phyloP scores from a whole-genome alignment of 2,888 invertebrate genomes.

The Catocala sponsa region DNA sequence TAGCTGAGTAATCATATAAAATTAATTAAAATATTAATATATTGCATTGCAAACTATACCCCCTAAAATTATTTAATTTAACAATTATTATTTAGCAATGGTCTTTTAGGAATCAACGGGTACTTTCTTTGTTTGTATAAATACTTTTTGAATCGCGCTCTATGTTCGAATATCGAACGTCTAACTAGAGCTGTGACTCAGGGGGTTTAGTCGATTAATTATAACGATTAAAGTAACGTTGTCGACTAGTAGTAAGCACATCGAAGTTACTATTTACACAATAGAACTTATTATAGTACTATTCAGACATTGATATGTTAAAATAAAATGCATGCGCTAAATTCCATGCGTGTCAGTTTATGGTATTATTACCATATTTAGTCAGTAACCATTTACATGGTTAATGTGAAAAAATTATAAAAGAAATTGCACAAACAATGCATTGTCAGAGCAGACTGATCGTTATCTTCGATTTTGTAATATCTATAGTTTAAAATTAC shows the following conservation, averaged over 20 bases:
- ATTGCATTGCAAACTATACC: constrained; percentile 46
- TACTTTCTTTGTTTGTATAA: background rate
- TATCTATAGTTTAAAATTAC: constrained; percentile 5
- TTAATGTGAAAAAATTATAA: constrained; percentile 24
- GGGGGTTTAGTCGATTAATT: constrained; percentile 27
- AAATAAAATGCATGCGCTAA: constrained; percentile 54
- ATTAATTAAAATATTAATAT: constrained; percentile 33
- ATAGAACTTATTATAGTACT: constrained; percentile 22
- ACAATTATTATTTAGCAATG: constrained; percentile 6
- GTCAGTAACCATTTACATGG: constrained; percentile 38
- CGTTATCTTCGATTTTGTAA: constrained; percentile 18
- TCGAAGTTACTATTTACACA: constrained; percentile 29
- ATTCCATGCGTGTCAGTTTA: constrained; percentile 47
- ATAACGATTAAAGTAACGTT: constrained; percentile 26
- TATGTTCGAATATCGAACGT: constrained; percentile 11
- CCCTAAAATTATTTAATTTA: constrained; percentile 8
- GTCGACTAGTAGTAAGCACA: constrained; percentile 52
- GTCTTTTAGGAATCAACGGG: constrained; percentile 2
- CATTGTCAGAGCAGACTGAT: constrained; percentile 31
- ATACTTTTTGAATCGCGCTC: background rate
- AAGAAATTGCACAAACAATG: constrained; percentile 44
- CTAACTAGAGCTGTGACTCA: constrained; percentile 23
- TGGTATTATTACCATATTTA: constrained; percentile 56
- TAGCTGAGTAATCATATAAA: constrained; percentile 28
- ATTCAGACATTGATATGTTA: constrained; percentile 46